Evolutionary conservation across 2,797 vertebrate genomes (phyloP), one percentile per base, ranked within the genome.

Genomic region (Pseudochaenichthys georgianus): DNA sequence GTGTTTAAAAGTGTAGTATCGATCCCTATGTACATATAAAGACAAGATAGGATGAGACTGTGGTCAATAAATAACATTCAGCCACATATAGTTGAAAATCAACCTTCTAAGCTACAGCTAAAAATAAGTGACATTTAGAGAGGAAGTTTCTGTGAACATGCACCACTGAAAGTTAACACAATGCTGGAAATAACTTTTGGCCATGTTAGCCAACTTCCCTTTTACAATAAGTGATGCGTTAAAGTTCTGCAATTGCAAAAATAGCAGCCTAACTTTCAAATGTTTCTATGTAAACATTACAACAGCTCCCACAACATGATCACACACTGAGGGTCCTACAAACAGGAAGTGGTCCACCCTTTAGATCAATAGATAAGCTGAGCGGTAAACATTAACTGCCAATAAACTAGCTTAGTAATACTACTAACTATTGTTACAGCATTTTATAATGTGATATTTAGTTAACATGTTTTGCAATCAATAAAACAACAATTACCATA

Each of bases 161-260:
- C 0, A n/a, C 68, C 77, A 89, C 90, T 66, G 77, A 84, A 80
- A 77, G 77, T 86, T 82, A 15, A 59, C 60, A 59, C 83, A 85
- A 83, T 23, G 13, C 78, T 89, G 83, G 78, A 89, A 91, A 89
- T 86, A 85, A 90, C 88, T 70, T 77, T 21, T 11, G 38, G 51
- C 55, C 9, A 11, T 62, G 38, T 77, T 78, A 31, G 9, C 42
- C 48, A 73, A 88, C 79, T 91, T 92, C 85, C 34, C 86, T 78
- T 77, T 84, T 76, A 52, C 74, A 2, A 21, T 16, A 65, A 55
- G 41, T 68, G 8, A 68, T 9, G 3, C 42, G 9, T 65, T 64
- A 11, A 57, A 31, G 19, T 55, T 77, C 16, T 62, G 16, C 12
- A 55, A 43, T 9, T 8, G 13, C 16, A 43, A 48, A 69, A 75